Conservation (phyloP, 2,797 vertebrate species). For the Pelobates cultripes region DNA sequence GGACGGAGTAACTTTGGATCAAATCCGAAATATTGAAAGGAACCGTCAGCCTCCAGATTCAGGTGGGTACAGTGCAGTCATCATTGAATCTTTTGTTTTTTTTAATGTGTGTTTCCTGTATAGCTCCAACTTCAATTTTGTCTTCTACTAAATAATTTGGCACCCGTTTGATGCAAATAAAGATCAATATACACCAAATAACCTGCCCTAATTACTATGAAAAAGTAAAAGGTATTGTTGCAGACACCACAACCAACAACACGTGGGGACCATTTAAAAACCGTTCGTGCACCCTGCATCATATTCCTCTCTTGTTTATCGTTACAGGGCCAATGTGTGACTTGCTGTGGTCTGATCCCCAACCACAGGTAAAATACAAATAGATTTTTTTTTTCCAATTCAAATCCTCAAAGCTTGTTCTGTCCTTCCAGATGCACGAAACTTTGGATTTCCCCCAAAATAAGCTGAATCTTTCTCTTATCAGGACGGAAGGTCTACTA, state of each 20-base stretch:
- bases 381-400: too few relatives aligned
- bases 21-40: constrained; percentile 89
- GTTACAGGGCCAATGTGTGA: constrained; percentile 91
- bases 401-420: too few relatives aligned
- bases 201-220: too few relatives aligned
- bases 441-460: neutral
- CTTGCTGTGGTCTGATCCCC: constrained; percentile 93
- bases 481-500: constrained; percentile 87
- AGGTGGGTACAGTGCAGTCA: constrained; percentile 66
- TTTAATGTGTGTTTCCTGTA: neutral
- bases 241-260: too few relatives aligned
- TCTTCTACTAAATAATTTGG: neutral
- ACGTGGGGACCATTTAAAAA: too few relatives aligned
- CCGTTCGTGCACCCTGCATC: neutral
- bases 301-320: neutral
- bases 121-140: neutral
- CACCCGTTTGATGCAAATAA: neutral
- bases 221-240: too few relatives aligned
- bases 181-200: too few relatives aligned
- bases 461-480: neutral
- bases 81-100: neutral
- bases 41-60: constrained; percentile 94
- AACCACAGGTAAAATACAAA: constrained; percentile 79
- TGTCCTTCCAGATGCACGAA: neutral
- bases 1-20: constrained; percentile 89